phyloP scores from a whole-genome alignment of 2,797 vertebrate genomes.

The Eulemur coronatus region DNA sequence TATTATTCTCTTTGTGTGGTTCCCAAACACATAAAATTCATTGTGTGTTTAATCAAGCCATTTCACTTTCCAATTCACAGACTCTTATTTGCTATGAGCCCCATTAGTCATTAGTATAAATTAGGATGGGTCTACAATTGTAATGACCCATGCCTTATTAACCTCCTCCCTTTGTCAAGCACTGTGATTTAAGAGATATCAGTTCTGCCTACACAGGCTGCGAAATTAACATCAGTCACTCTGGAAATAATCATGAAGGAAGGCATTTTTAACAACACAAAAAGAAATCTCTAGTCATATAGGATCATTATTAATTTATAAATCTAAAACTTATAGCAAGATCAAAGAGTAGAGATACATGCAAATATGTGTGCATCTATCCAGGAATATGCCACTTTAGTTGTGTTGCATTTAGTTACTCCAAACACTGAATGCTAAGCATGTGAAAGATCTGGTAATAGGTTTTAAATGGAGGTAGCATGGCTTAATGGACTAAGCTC shows the following conservation, averaged over 20 bases:
- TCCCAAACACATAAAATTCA: slow-evolving; percentile 67
- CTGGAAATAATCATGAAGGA: slow-evolving; percentile 43
- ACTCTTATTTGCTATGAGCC: slow-evolving; percentile 61
- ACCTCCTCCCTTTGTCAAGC: slow-evolving; percentile 67
- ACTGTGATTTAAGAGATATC: slow-evolving; percentile 69
- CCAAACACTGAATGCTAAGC: slow-evolving; percentile 46
- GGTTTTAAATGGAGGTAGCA: slow-evolving; percentile 60
- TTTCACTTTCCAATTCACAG: slow-evolving; percentile 72
- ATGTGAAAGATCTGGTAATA: slow-evolving; percentile 53
- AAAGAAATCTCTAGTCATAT: slow-evolving; percentile 3
- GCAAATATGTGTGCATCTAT: not conserved
- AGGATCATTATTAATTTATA: slow-evolving; percentile 10
- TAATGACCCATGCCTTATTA: slow-evolving; percentile 76
- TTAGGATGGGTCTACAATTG: slow-evolving; percentile 61
- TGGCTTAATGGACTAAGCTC: slow-evolving; percentile 56
- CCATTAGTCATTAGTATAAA: slow-evolving; percentile 74
- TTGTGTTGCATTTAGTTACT: slow-evolving; percentile 5
- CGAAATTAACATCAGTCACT: slow-evolving; percentile 66
- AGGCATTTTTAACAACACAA: not conserved
- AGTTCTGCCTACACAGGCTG: slow-evolving; percentile 52
- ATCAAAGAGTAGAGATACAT: not conserved
- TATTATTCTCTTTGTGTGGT: slow-evolving; percentile 64
- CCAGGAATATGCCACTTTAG: not conserved
- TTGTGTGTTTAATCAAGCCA: slow-evolving; percentile 71
- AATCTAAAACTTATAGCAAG: slow-evolving; percentile 19